These are phyloP conservation scores for Scophthalmus maximus DNA, from an alignment of 2,113 vertebrate species.

Conservation along the genomic window DNA sequence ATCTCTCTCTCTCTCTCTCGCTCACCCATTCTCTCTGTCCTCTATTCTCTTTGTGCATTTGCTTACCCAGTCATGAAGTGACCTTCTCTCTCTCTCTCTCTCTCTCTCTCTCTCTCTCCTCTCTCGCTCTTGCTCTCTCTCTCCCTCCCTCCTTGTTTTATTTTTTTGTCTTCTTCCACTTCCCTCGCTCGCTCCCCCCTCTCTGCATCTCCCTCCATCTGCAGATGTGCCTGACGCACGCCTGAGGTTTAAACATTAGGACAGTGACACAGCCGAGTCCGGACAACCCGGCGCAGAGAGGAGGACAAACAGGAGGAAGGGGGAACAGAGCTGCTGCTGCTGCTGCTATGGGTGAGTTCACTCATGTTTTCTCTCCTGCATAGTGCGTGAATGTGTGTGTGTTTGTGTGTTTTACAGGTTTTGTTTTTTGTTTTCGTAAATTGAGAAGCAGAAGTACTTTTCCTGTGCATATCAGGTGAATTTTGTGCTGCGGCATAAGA, in stretches of 20 bases:
- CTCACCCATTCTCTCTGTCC: constrained; percentile 55
- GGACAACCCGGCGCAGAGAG: constrained; percentile 20
- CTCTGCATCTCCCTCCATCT: constrained; percentile 46
- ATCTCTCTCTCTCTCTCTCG: constrained; percentile 53
- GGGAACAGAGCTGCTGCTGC: constrained; percentile 19
- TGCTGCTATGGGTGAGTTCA: constrained; percentile 49
- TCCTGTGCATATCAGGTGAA: constrained; percentile 2
- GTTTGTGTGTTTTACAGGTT: constrained; percentile 4
- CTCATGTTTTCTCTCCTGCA: not conserved
- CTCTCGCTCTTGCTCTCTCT: constrained; percentile 34
- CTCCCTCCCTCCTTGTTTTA: constrained; percentile 24
- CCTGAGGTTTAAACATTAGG: constrained; percentile 59
- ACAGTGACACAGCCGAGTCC: constrained; percentile 35
- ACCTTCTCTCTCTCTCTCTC: constrained; percentile 60
- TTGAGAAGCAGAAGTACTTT: not conserved
- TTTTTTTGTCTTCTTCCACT: constrained; percentile 1
- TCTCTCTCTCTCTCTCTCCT: constrained; percentile 26
- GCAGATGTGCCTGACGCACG: constrained; percentile 60
- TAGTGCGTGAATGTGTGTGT: not conserved
- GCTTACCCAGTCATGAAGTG: constrained; percentile 67
- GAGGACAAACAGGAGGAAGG: constrained; percentile 41
- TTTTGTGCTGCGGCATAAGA: constrained; percentile 17
- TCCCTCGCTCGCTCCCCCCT: constrained; percentile 33
- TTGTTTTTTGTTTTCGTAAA: no score
- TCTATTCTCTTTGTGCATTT: constrained; percentile 71